Conservation (phyloP, 2,888 invertebrate species). For the Eurois occulta region DNA sequence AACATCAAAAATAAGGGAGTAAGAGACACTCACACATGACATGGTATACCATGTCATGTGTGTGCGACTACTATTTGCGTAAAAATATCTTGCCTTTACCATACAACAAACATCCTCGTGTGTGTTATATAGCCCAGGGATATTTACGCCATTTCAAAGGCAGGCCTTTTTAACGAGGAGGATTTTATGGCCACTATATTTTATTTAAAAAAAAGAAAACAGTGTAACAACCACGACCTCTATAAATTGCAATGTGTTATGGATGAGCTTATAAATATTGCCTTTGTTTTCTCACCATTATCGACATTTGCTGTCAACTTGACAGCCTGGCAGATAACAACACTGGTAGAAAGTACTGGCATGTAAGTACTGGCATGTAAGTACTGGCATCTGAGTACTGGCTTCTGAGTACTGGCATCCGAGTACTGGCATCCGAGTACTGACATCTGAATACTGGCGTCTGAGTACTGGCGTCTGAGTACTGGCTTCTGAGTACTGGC, state of each 20-base stretch:
- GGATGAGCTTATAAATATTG: neutral
- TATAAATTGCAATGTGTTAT: neutral
- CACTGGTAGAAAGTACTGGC: neutral
- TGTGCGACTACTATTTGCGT: neutral
- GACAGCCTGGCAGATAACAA: neutral
- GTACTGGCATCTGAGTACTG: neutral
- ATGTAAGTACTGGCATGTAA: neutral
- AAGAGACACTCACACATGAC: too few species aligned
- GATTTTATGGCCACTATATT: neutral
- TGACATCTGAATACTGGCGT: neutral
- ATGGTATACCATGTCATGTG: too few species aligned
- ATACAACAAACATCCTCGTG: neutral
- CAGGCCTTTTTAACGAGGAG: neutral
- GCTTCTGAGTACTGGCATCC: neutral
- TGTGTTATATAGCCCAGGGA: neutral
- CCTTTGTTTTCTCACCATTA: neutral
- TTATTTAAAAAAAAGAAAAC: neutral
- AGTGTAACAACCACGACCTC: neutral
- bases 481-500: neutral
- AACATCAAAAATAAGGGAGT: too few species aligned
- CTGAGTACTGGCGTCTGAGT: neutral
- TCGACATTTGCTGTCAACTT: neutral
- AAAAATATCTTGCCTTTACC: neutral
- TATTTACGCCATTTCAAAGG: slow-evolving; percentile 14
- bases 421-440: neutral